These are phyloP conservation scores for Harpegnathos saltator DNA, from an alignment of 1,140 invertebrate species.

Conservation along the genomic window DNA sequence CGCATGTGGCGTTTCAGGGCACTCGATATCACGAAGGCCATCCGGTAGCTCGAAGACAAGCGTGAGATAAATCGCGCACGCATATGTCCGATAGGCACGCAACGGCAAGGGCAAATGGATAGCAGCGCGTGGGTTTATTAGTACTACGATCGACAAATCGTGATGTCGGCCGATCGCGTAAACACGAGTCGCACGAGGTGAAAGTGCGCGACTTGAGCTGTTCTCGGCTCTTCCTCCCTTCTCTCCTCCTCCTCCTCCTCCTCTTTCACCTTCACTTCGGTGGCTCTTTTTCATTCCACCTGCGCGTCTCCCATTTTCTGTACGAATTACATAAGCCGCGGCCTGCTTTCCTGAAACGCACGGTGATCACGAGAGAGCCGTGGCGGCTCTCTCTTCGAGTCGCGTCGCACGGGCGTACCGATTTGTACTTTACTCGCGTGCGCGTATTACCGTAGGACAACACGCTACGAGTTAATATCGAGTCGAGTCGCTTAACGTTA, in stretches of 20 bases:
- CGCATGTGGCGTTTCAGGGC: background rate
- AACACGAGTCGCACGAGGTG: background rate
- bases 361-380: background rate
- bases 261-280: background rate
- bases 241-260: too few relatives aligned
- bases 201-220: background rate
- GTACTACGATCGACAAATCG: background rate
- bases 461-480: background rate
- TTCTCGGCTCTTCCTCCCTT: too few relatives aligned
- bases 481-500: conserved; percentile 17
- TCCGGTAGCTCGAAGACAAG: background rate
- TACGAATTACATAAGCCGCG: conserved; percentile 11
- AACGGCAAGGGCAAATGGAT: background rate
- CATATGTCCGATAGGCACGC: background rate
- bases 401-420: conserved; percentile 10
- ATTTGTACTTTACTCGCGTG: conserved; percentile 12
- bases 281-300: background rate
- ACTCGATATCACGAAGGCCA: conserved; percentile 9
- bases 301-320: background rate
- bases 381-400: conserved; percentile 5
- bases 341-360: background rate
- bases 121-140: background rate
- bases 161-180: background rate
- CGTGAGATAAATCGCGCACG: conserved; percentile 22
- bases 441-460: background rate